Evolutionary conservation across 2,797 vertebrate species (phyloP), one percentile per base, ranked within the genome.

Genomic region (Smutsia temminckii): DNA sequence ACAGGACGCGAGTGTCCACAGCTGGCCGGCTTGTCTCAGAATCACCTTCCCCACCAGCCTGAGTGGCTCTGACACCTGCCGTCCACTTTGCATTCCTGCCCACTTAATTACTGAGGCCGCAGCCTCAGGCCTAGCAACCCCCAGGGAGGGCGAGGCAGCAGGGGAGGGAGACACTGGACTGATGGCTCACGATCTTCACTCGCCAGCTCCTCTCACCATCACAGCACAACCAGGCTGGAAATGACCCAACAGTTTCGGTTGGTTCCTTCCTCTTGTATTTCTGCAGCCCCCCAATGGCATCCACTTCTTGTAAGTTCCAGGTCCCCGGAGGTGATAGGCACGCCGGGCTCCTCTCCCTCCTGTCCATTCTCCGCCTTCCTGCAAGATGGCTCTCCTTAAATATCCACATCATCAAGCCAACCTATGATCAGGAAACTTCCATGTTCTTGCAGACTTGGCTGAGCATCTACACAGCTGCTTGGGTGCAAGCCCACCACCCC

Each of bases 231-330:
- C 27, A 4, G n/a, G 57, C 61, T 64, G 42, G 37, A 49, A 13
- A 32, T 3, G 9, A 74, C 12, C 68, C 16, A 0, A 14, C 8
- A 2, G 55, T 9, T 64, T 5, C 0, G 0, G 17, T 0, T 1
- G 0, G 11, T 0, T 37, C 32, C 18, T 0, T 9, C 59, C 7
- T 64, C 46, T 8, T 25, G 55, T 46, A n/a, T 20, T n/a, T 59
- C 16, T 37, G 9, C 16, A 59, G 3, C 64, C 32, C 23, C 17
- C 17, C 13, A 12, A 14, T 11, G 64, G 29, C 29, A 51, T 42
- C 29, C 51, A 4, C 6, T 27, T 46, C 40, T 18, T 29, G 11
- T 29, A 9, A 27, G 4, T 6, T n/a, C 59, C 40, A 0, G 21
- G 29, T 40, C 88, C 21, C 34, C 53, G 3, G 42, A 17, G 37